Conservation (phyloP, 2,888 invertebrate species). For the Thera obeliscata region DNA sequence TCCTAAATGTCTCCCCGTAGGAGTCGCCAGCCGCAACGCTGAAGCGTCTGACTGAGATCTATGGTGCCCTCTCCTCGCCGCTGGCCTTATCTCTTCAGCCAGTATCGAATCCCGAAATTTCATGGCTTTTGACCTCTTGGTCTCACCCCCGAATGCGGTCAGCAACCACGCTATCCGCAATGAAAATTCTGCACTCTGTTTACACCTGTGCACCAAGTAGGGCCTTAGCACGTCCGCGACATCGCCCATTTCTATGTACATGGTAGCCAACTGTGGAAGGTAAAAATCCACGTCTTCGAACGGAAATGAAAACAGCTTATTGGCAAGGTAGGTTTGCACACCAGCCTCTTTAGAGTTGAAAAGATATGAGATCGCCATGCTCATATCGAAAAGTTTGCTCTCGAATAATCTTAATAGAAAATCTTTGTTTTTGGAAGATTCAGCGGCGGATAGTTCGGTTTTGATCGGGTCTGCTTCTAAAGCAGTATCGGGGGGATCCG, state of each 20-base stretch:
- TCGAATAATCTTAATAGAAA: slow-evolving; percentile 95
- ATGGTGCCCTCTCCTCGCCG: slow-evolving; percentile 78
- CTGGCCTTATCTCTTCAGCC: slow-evolving; percentile 78
- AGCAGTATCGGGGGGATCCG: slow-evolving; percentile 70
- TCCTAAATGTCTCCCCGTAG: slow-evolving; percentile 90
- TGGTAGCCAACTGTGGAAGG: slow-evolving; percentile 98
- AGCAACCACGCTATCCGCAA: slow-evolving; percentile 98
- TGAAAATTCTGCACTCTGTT: slow-evolving; percentile 97
- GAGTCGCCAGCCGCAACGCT: slow-evolving; percentile 84
- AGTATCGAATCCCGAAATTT: slow-evolving; percentile 75
- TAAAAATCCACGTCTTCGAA: slow-evolving; percentile 98
- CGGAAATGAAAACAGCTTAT: slow-evolving; percentile 98
- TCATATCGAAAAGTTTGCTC: slow-evolving; percentile 98
- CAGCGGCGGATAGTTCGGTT: slow-evolving; percentile 64
- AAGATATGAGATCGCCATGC: slow-evolving; percentile 98
- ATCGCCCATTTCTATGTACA: slow-evolving; percentile 99
- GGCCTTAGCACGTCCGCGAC: slow-evolving; percentile 91
- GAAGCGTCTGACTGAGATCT: slow-evolving; percentile 93
- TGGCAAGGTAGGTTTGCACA: slow-evolving; percentile 98
- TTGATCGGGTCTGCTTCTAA: slow-evolving; percentile 53
- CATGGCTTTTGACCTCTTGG: slow-evolving; percentile 70
- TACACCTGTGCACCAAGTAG: slow-evolving; percentile 87
- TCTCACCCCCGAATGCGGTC: slow-evolving; percentile 94
- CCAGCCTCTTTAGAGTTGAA: slow-evolving; percentile 99
- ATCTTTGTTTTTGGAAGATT: slow-evolving; percentile 84